Percentiles rank a stretch among this genome's conserved stretches.
Conservation (phyloP, 2,797 vertebrate genomes). For the Mus caroli region DNA sequence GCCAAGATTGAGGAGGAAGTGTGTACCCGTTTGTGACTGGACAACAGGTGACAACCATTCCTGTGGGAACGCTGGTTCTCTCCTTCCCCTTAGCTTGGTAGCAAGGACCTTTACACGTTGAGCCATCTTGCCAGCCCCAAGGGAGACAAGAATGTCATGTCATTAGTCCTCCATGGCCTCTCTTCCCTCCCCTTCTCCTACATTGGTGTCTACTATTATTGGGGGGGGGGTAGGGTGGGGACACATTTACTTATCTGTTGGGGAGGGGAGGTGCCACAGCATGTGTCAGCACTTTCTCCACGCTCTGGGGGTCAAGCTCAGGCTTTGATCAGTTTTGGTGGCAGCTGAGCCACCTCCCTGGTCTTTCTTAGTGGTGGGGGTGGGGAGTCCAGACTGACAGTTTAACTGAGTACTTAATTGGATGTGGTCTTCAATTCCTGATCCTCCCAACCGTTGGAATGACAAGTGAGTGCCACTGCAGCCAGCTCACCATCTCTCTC, state of each 20-base stretch:
- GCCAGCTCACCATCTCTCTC: neutral
- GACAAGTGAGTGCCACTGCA: neutral
- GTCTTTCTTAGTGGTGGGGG: neutral
- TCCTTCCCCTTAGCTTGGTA: neutral
- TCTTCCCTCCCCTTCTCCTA: neutral
- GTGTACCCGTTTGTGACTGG: no score
- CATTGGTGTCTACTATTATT: neutral
- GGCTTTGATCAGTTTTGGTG: neutral
- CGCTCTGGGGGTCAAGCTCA: neutral
- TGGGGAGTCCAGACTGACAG: neutral
- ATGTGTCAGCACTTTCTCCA: neutral
- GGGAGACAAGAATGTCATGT: conserved; percentile 66
- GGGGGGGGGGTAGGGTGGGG: neutral
- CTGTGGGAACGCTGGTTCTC: neutral
- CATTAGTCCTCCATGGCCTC: conserved; percentile 64
- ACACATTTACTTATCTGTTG: neutral
- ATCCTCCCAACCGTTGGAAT: neutral
- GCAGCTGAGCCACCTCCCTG: neutral
- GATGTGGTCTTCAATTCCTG: neutral
- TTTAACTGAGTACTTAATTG: neutral
- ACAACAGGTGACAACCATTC: neutral
- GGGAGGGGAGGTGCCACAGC: neutral
- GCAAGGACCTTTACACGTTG: neutral
- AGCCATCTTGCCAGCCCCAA: neutral
- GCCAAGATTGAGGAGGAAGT: conserved; percentile 58